Evolutionary conservation across 2,797 vertebrate species (phyloP).

Genomic region (Rhabdophis nuchalis): DNA sequence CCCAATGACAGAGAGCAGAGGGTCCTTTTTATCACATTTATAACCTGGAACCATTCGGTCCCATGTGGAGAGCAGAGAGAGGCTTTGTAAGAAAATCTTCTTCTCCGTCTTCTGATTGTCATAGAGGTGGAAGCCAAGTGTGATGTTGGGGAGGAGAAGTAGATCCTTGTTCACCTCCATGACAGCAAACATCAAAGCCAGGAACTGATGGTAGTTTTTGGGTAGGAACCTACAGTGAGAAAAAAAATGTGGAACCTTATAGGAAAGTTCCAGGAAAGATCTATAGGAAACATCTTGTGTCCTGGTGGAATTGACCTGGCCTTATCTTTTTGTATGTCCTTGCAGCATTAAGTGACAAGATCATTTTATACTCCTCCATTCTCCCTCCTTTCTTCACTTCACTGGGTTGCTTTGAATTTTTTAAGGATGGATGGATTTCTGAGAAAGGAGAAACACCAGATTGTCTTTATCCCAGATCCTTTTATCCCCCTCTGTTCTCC

Average conservation of each 20-base stretch:
- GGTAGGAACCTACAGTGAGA: accelerated
- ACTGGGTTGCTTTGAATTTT: too few relatives aligned
- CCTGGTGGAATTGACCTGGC: too few relatives aligned
- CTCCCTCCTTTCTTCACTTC: too few relatives aligned
- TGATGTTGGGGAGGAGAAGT: not conserved
- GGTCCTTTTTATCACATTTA: not conserved
- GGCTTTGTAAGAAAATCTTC: not conserved
- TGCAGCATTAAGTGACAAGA: too few relatives aligned
- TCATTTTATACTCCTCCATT: too few relatives aligned
- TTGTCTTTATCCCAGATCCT: too few relatives aligned
- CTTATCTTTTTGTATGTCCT: too few relatives aligned
- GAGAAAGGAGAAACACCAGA: too few relatives aligned
- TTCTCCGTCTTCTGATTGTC: not conserved
- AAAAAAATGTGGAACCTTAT: not conserved
- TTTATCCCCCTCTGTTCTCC: too few relatives aligned
- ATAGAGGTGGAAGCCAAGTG: not conserved
- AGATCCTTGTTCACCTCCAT: not conserved
- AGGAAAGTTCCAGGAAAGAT: too few relatives aligned
- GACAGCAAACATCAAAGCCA: not conserved
- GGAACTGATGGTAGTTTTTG: not conserved
- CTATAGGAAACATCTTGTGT: too few relatives aligned
- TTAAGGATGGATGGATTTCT: too few relatives aligned
- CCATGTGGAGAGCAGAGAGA: not conserved
- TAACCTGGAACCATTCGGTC: not conserved
- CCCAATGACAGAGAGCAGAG: not conserved